Percentiles rank a stretch among this genome's conserved stretches.
Conservation (phyloP, 2,888 invertebrate species). For the Ophraella communa region DNA sequence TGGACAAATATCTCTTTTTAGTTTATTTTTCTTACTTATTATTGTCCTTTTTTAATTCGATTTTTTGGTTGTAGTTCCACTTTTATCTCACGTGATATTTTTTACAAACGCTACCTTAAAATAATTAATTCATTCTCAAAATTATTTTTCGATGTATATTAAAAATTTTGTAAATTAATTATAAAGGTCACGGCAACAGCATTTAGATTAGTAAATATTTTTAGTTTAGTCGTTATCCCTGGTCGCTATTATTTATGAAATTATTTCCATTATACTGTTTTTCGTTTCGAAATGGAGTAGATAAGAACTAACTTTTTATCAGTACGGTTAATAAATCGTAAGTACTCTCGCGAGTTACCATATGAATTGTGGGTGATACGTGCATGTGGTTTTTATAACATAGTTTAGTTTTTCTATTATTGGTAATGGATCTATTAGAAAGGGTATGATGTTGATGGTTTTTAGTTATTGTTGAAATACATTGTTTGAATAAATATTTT, state of each 20-base stretch:
- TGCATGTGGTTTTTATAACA: background rate
- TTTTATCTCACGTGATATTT: too few species aligned
- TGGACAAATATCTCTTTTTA: too few species aligned
- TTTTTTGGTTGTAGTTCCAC: too few species aligned
- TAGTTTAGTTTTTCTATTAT: background rate
- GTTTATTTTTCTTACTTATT: too few species aligned
- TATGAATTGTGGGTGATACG: background rate
- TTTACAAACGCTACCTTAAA: too few species aligned
- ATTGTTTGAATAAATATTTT: too few species aligned
- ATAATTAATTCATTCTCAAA: too few species aligned
- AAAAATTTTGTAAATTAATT: too few species aligned
- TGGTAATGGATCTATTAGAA: slow-evolving; percentile 16
- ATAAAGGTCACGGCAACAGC: too few species aligned
- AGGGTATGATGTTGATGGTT: slow-evolving; percentile 6
- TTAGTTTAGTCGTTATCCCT: background rate
- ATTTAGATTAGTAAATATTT: background rate
- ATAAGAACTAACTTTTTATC: background rate
- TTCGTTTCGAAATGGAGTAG: background rate
- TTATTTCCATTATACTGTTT: background rate
- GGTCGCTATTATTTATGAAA: background rate
- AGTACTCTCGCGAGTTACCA: background rate
- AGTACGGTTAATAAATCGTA: background rate
- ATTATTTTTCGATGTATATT: too few species aligned
- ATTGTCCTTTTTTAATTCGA: too few species aligned
- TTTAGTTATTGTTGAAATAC: too few species aligned